Conservation (phyloP, 2,113 vertebrate genomes). For the Cromileptes altivelis region DNA sequence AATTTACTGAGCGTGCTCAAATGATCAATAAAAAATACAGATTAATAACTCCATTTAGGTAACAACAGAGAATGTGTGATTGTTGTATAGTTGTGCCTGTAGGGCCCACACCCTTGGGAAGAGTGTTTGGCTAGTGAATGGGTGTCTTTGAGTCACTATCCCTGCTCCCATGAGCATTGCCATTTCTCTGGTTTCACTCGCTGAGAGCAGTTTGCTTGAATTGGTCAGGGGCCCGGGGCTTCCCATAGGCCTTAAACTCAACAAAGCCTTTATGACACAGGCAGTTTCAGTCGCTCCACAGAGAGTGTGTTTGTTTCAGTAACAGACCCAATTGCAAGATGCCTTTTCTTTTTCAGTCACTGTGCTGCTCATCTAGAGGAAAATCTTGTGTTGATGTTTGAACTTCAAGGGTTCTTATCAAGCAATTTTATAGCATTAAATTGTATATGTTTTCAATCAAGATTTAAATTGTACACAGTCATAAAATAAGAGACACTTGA, state of each 20-base stretch:
- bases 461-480: background rate
- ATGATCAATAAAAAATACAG: constrained; percentile 13
- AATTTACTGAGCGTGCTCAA: background rate
- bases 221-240: constrained; percentile 46
- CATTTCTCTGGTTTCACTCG: constrained; percentile 78
- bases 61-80: constrained; percentile 50
- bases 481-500: background rate
- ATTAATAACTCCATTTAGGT: constrained; percentile 34
- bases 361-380: constrained; percentile 5
- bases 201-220: constrained; percentile 53
- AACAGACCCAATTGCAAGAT: constrained; percentile 22
- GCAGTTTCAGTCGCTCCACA: constrained; percentile 58
- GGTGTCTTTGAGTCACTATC: constrained; percentile 66
- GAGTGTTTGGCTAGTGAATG: constrained; percentile 60
- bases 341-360: background rate
- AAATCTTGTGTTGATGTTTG: background rate
- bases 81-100: constrained; percentile 18
- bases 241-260: constrained; percentile 60
- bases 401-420: background rate
- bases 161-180: constrained; percentile 68
- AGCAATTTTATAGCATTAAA: background rate
- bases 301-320: constrained; percentile 44
- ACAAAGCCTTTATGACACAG: constrained; percentile 71
- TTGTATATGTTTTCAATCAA: background rate
- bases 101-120: constrained; percentile 48